Evolutionary conservation across 2,113 vertebrate genomes (phyloP).

Genomic region (Smithornis capensis): DNA sequence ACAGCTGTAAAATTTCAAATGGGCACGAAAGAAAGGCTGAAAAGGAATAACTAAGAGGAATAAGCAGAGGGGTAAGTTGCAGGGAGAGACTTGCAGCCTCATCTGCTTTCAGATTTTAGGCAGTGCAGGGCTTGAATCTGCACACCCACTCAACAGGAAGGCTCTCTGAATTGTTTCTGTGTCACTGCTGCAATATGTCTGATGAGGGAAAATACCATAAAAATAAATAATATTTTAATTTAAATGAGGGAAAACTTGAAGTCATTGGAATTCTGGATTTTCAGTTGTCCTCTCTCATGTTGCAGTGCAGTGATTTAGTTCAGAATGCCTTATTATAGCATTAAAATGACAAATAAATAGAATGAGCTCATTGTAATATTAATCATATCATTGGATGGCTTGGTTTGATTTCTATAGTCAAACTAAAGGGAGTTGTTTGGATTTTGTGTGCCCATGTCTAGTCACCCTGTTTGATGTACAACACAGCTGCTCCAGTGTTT

Average conservation of each 20-base stretch:
- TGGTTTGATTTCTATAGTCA: neutral
- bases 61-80: neutral
- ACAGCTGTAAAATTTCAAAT: neutral
- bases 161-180: neutral
- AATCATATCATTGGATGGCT: neutral
- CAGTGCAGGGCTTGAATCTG: neutral
- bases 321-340: neutral
- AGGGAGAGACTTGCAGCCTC: neutral
- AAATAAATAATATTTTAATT: neutral
- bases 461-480: neutral
- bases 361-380: conserved; percentile 1
- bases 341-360: neutral
- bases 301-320: neutral
- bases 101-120: neutral
- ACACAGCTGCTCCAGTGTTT: conserved; percentile 3
- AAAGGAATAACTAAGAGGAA: neutral
- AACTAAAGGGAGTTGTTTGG: neutral
- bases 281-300: neutral
- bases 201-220: neutral
- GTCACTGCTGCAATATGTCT: neutral
- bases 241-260: neutral
- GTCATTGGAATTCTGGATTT: neutral
- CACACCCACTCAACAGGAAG: neutral
- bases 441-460: neutral
- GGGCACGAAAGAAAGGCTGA: neutral